Base-by-base conservation (phyloP, 1,140 invertebrate genomes). In the Pogonognathellus flavescens region DNA sequence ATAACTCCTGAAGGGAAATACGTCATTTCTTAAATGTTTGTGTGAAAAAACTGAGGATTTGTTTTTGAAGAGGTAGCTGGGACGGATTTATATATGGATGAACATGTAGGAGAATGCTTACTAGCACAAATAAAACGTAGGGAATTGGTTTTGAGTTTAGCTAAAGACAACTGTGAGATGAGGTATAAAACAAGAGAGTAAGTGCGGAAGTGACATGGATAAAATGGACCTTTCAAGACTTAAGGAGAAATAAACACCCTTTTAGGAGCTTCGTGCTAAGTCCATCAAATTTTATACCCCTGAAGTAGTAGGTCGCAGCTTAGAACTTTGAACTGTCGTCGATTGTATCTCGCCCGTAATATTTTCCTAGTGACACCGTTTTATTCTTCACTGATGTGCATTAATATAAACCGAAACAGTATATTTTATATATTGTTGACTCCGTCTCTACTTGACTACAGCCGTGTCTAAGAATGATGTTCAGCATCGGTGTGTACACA, bases 161-260 rank as follows among this genome's bases (percentile, higher is more conserved):
- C 22, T 62, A 66, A 66, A 66, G 62, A 66, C 62, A 66, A 66
- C 22, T 13, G n/a, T n/a, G 62, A 22, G 22, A 18, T 76, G 70
- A 1, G 62, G 13, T 14, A 16, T 41, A 41, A 41, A 41, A 41
- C 31, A 41, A 41, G 31, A 41, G 6, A 41, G 16, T 13, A 76
- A 76, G 22, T 50, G 41, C 14, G 25, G 70, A 76, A 49, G 31
- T 76, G 70, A 76, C 70, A 76, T 50, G 70, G 70, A 41, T 76
- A 31, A n/a, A 76, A 76, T 50, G 41, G 14, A 76, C 70, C 70
- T 76, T 76, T 76, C 70, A 49, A 16, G 31, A 50, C 70, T 49
- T 76, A 76, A 76, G 49, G 31, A 66, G 70, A 76, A 76, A 76
- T 76, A 76, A 76, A 76, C 70, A 18, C 70, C 70, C 70, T 76